A percentile compares a stretch with the other conserved stretches of the same genome.
phyloP scores from a whole-genome alignment of 53 echinoderm and acorn worm genomes.

The Arbacia lixula region DNA sequence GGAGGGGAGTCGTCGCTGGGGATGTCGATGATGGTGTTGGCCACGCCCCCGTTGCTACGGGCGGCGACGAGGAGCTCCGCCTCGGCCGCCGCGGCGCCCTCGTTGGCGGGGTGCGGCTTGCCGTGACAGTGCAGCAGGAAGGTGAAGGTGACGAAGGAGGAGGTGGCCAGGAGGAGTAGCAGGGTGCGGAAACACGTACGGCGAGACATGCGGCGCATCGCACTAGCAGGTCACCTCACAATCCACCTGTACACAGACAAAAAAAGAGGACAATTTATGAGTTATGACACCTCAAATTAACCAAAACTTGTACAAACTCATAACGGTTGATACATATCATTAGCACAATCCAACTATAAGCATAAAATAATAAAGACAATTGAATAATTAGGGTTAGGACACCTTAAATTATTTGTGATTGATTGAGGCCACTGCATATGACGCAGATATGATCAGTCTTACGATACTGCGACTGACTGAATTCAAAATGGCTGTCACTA shows the following conservation, averaged over 20 bases:
- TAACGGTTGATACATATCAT: no score
- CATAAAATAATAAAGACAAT: no score
- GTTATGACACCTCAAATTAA: neutral
- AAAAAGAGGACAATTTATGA: neutral
- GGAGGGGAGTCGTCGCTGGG: neutral
- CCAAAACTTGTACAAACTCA: no score
- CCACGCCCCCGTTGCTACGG: neutral
- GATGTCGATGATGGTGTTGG: slow-evolving; percentile 4
- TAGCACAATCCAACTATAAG: no score
- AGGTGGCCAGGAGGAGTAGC: slow-evolving; percentile 67
- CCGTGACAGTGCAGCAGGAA: slow-evolving; percentile 66
- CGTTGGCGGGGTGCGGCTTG: slow-evolving; percentile 28
- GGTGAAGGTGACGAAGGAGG: slow-evolving; percentile 76
- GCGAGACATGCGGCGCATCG: slow-evolving; percentile 82
- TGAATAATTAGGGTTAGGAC: no score
- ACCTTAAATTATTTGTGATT: no score
- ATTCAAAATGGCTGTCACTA: no score
- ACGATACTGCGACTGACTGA: no score
- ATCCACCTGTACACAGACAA: neutral
- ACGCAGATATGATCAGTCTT: no score
- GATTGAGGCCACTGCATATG: no score
- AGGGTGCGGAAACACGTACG: slow-evolving; percentile 74
- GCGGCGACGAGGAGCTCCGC: slow-evolving; percentile 21
- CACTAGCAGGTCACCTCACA: neutral
- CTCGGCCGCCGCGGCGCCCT: slow-evolving; percentile 26